Conservation (phyloP, 64 coral and sea anemone species). For the Porites lutea region DNA sequence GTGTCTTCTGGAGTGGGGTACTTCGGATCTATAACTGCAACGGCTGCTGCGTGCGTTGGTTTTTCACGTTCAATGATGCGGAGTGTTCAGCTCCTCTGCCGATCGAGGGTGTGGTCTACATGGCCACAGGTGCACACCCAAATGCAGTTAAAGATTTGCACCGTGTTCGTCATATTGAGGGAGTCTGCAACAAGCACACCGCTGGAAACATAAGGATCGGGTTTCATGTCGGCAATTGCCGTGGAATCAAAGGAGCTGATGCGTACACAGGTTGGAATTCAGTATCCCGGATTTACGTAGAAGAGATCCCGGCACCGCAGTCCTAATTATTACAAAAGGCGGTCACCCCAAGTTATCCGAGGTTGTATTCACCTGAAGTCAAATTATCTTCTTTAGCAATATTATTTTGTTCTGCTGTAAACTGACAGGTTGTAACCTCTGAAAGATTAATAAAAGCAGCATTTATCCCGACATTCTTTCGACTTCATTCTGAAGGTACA, state of each 20-base stretch:
- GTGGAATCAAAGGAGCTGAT: not conserved
- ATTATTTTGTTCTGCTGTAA: no score
- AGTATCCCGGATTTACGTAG: slow-evolving; percentile 7
- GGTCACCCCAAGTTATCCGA: no score
- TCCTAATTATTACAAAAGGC: not conserved
- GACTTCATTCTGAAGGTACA: no score
- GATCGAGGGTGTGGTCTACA: not conserved
- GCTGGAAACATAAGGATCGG: not conserved
- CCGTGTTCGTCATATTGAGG: not conserved
- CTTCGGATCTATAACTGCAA: not conserved
- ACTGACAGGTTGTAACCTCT: no score
- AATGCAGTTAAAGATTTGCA: not conserved
- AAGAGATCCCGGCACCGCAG: not conserved
- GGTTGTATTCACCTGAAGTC: no score
- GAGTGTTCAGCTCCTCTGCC: not conserved
- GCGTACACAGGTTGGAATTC: not conserved
- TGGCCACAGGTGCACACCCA: not conserved
- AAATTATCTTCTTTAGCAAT: no score
- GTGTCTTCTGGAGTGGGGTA: not conserved
- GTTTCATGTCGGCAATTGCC: not conserved
- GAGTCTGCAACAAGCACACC: not conserved
- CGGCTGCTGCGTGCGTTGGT: not conserved
- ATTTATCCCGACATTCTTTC: no score
- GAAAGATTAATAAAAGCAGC: no score
- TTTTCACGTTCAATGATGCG: not conserved